Percentiles rank a stretch among this genome's conserved stretches.
These are phyloP conservation scores for Ptychadena robeensis DNA, from an alignment of 2,797 vertebrate species.

Conservation along the genomic window DNA sequence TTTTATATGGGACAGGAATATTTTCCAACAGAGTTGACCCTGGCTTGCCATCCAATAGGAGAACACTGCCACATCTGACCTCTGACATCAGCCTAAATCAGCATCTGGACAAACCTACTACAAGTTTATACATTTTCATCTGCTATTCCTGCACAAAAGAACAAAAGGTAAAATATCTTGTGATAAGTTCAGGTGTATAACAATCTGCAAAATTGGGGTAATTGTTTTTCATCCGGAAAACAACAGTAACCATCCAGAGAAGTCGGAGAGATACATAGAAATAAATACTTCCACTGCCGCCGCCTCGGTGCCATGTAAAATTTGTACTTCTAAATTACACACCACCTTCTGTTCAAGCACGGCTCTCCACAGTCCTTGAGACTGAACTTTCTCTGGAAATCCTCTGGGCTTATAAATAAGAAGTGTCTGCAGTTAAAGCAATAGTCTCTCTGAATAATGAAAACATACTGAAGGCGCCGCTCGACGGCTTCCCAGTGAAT, in stretches of 20 bases:
- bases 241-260: not conserved
- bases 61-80: too few species aligned
- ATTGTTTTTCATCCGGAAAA: not conserved
- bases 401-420: conserved; percentile 60
- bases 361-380: conserved; percentile 60
- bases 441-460: conserved; percentile 51
- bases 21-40: too few species aligned
- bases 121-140: not conserved
- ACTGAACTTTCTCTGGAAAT: conserved; percentile 60
- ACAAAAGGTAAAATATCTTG: not conserved
- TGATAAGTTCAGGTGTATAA: not conserved
- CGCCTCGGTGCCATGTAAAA: conserved; percentile 47
- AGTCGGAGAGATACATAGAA: conserved; percentile 28
- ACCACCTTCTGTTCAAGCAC: conserved; percentile 55
- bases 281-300: conserved; percentile 51
- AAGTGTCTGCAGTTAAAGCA: conserved; percentile 49
- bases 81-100: too few species aligned
- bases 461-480: conserved; percentile 40
- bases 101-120: too few species aligned
- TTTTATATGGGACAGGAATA: too few species aligned
- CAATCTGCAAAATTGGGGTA: not conserved
- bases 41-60: too few species aligned
- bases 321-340: conserved; percentile 60
- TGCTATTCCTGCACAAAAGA: not conserved
- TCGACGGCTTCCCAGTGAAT: conserved; percentile 27